Evolutionary conservation across 2,113 vertebrate species (phyloP).

Genomic region (Petrocephalus microphthalmus): DNA sequence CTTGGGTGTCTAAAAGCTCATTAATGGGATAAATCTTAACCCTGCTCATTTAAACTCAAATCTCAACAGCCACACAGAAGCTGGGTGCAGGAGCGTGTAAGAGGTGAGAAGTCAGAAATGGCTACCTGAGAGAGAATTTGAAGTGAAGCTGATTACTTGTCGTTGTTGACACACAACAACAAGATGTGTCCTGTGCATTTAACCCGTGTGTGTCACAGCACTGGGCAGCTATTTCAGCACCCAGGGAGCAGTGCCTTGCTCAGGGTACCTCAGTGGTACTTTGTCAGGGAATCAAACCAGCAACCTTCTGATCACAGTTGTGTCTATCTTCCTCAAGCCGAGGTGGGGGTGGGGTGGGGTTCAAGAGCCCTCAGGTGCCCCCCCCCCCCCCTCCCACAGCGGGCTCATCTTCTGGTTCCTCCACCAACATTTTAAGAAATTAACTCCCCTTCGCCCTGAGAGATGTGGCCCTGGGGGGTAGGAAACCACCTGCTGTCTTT

Average conservation of each 20-base stretch:
- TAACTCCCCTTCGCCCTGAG: not conserved
- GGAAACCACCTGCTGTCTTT: conserved; percentile 12
- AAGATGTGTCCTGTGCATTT: too few species aligned
- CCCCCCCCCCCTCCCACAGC: not conserved
- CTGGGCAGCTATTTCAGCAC: too few species aligned
- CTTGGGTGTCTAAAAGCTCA: not conserved
- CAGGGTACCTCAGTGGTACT: too few species aligned
- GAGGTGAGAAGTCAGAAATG: not conserved
- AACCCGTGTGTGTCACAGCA: too few species aligned
- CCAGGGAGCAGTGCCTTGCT: too few species aligned
- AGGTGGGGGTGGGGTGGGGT: not conserved
- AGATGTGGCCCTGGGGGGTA: not conserved
- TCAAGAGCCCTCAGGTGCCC: not conserved
- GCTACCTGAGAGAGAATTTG: not conserved
- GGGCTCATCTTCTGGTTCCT: not conserved
- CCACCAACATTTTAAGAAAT: not conserved
- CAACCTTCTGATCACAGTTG: too few species aligned
- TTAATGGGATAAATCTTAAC: not conserved
- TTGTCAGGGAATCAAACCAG: too few species aligned
- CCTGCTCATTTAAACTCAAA: not conserved
- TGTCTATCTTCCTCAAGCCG: not conserved
- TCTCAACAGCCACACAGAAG: not conserved
- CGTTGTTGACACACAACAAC: too few species aligned
- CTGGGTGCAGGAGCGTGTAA: not conserved
- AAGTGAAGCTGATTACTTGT: too few species aligned